Percentiles rank a stretch among this genome's conserved stretches.
Conservation (phyloP, 2,113 vertebrate species). For the Zeus faber region DNA sequence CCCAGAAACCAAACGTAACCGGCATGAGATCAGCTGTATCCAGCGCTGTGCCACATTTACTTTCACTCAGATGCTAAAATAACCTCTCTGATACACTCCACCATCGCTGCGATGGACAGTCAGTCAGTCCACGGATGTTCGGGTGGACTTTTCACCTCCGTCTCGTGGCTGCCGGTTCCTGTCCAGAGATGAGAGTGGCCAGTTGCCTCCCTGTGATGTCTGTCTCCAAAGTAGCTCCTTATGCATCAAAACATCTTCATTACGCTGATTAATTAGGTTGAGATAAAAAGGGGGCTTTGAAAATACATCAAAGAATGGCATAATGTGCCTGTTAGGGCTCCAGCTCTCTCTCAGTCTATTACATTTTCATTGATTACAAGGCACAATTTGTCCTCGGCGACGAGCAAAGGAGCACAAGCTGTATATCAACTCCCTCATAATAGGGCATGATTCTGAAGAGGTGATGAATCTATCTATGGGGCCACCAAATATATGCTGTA, state of each 20-base stretch:
- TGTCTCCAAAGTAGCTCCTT: slow-evolving; percentile 23
- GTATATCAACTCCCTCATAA: slow-evolving; percentile 41
- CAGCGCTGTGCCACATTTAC: slow-evolving; percentile 31
- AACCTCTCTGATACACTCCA: too few species aligned
- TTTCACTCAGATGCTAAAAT: too few species aligned
- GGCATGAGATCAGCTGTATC: slow-evolving; percentile 25
- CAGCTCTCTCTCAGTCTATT: slow-evolving; percentile 52
- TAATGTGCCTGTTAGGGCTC: slow-evolving; percentile 39
- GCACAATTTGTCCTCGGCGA: slow-evolving; percentile 53
- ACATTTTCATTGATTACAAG: slow-evolving; percentile 60
- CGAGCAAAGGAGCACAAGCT: slow-evolving; percentile 22
- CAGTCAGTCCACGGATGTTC: not conserved
- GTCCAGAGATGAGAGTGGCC: slow-evolving; percentile 20
- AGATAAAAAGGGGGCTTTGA: slow-evolving; percentile 47
- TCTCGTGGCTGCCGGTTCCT: not conserved
- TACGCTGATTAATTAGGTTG: slow-evolving; percentile 55
- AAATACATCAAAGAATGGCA: slow-evolving; percentile 63
- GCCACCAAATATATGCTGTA: too few species aligned
- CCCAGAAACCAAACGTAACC: too few species aligned
- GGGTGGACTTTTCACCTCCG: slow-evolving; percentile 18
- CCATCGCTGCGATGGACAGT: too few species aligned
- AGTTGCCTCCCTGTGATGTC: slow-evolving; percentile 4
- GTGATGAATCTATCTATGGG: slow-evolving; percentile 1
- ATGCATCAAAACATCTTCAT: slow-evolving; percentile 38
- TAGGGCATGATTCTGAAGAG: slow-evolving; percentile 17